A percentile compares a stretch with the other conserved stretches of the same genome.
These are phyloP conservation scores for Tringa solitaria DNA, from an alignment of 2,113 vertebrate species.

Conservation along the genomic window DNA sequence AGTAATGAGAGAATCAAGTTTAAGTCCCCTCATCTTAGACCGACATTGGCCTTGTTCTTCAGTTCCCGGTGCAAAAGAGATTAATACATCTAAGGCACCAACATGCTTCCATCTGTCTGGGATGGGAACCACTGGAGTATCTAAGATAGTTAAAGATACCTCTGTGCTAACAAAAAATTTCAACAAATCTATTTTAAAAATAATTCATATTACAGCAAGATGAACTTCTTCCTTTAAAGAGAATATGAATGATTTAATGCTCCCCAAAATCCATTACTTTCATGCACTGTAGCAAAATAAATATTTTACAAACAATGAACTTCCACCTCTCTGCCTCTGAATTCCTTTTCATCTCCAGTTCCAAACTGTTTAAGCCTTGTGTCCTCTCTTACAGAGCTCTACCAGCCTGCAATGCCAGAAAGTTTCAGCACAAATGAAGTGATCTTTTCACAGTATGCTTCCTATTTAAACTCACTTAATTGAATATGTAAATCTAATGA, in stretches of 20 bases:
- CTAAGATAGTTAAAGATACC: background rate
- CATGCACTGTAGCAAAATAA: background rate
- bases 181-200: slow-evolving; percentile 4
- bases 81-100: background rate
- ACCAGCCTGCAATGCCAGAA: background rate
- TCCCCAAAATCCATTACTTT: background rate
- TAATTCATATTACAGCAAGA: background rate
- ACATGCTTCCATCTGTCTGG: background rate
- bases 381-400: background rate
- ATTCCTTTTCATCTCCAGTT: background rate
- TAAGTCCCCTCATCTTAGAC: background rate
- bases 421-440: slow-evolving; percentile 11
- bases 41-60: background rate
- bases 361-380: background rate
- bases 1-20: background rate
- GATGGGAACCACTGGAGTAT: background rate
- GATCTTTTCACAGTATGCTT: background rate
- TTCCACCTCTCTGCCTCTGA: background rate
- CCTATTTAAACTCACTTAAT: slow-evolving; percentile 23
- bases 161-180: background rate
- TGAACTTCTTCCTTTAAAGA: background rate
- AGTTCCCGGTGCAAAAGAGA: background rate
- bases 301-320: slow-evolving; percentile 28
- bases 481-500: slow-evolving; percentile 37
- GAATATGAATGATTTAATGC: slow-evolving; percentile 22